These are phyloP conservation scores for Branchellion lobata DNA, from an alignment of 2,888 invertebrate genomes.

Conservation along the genomic window DNA sequence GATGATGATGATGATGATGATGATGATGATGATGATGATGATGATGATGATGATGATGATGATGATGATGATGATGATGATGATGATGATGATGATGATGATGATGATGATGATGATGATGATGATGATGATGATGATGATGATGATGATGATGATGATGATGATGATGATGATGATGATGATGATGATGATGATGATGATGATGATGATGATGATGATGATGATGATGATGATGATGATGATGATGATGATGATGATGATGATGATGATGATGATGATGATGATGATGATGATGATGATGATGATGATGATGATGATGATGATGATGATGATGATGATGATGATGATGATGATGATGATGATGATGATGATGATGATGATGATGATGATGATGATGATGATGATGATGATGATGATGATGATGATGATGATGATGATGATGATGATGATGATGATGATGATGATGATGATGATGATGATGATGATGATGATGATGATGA, in stretches of 20 bases:
- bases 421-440: neutral
- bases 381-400: neutral
- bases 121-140: conserved; percentile 1
- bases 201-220: neutral
- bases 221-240: neutral
- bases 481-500: neutral
- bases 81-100: conserved; percentile 51
- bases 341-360: neutral
- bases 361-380: neutral
- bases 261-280: neutral
- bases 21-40: conserved; percentile 54
- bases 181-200: neutral
- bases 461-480: neutral
- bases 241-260: neutral
- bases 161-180: neutral
- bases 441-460: neutral
- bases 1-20: conserved; percentile 56
- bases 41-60: conserved; percentile 6
- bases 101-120: neutral
- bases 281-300: neutral
- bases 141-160: neutral
- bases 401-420: neutral
- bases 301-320: neutral
- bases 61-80: neutral
- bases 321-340: neutral